These are phyloP conservation scores for Petrolisthes manimaculis DNA, from an alignment of 2,888 invertebrate genomes.

Conservation along the genomic window DNA sequence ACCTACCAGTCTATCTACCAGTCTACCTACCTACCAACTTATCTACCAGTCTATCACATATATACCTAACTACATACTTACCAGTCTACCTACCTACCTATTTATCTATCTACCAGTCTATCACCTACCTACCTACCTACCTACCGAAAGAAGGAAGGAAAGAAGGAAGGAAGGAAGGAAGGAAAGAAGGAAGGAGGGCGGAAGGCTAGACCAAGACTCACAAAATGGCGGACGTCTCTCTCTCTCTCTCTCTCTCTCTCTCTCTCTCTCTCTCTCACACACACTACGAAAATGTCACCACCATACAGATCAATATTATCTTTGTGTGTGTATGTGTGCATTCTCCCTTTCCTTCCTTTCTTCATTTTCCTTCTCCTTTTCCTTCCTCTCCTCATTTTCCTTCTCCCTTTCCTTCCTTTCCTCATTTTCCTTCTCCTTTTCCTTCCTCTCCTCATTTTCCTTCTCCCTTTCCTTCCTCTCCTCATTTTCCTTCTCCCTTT, in stretches of 20 bases:
- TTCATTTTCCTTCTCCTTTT: neutral
- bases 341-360: neutral
- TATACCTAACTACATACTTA: too few relatives aligned
- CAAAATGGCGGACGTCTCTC: neutral
- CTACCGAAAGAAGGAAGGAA: too few relatives aligned
- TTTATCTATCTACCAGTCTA: too few relatives aligned
- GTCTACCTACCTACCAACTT: too few relatives aligned
- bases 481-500: too few relatives aligned
- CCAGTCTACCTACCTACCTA: too few relatives aligned
- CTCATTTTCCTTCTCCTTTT: neutral
- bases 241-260: neutral
- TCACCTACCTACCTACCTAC: too few relatives aligned
- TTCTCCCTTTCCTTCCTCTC: neutral
- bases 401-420: neutral
- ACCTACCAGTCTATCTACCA: too few relatives aligned
- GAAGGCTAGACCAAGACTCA: neutral
- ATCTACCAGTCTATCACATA: too few relatives aligned
- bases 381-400: too few relatives aligned
- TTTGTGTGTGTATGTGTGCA: neutral
- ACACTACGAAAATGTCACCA: neutral
- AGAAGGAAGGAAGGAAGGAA: too few relatives aligned
- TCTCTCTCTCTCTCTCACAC: neutral
- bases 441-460: neutral
- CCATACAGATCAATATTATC: neutral
- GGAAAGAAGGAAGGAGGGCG: too few relatives aligned